A percentile compares a stretch with the other conserved stretches of the same genome.
Conservation (phyloP, 1,140 invertebrate genomes). For the Octopus bimaculoides region DNA sequence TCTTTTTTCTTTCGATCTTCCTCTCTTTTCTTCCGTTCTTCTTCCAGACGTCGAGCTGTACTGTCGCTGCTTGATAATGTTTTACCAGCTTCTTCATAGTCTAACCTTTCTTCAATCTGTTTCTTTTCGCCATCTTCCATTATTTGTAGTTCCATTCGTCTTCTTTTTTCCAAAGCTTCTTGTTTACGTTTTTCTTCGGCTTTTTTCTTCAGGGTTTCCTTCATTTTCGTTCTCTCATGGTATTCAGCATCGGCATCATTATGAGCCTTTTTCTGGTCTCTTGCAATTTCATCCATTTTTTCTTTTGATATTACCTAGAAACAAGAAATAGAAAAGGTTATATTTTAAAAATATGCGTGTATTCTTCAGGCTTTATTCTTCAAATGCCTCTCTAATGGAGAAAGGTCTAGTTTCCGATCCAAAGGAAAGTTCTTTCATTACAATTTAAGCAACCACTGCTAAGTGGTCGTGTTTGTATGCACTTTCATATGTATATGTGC, state of each 20-base stretch:
- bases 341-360: no score
- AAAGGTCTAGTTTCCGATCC: no score
- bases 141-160: slow-evolving; percentile 6
- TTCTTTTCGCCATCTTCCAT: not conserved
- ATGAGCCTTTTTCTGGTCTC: not conserved
- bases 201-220: not conserved
- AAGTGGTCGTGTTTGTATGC: no score
- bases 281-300: not conserved
- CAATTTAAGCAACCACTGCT: no score
- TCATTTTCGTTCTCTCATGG: not conserved
- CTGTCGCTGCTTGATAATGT: not conserved
- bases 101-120: not conserved
- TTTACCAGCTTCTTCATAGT: not conserved
- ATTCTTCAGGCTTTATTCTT: no score
- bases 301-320: not conserved
- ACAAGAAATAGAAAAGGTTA: no score
- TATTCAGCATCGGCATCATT: not conserved
- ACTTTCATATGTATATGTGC: no score
- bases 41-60: not conserved
- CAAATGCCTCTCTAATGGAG: no score
- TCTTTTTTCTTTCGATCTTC: not conserved
- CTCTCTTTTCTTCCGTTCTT: not conserved
- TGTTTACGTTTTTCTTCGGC: not conserved
- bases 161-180: not conserved
- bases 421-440: no score